Percentiles rank a stretch among this genome's conserved stretches.
Conservation (phyloP, 2,797 vertebrate genomes). For the Antrozous pallidus region DNA sequence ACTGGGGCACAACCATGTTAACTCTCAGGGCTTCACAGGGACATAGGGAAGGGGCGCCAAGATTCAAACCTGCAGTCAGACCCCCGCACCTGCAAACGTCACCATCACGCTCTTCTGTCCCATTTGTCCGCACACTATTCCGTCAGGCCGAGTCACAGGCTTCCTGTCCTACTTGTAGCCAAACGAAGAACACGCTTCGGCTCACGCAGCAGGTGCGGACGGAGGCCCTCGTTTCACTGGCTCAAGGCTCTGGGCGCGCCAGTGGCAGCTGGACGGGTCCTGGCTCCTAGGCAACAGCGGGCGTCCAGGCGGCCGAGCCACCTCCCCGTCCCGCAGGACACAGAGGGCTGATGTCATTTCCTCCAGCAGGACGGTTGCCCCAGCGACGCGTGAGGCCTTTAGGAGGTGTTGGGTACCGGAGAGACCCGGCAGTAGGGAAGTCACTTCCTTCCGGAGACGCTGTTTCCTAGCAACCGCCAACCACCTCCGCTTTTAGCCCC, state of each 20-base stretch:
- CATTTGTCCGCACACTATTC: background rate
- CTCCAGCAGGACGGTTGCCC: background rate
- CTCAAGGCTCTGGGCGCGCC: fast-evolving
- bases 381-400: background rate
- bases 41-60: background rate
- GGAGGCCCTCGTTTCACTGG: fast-evolving
- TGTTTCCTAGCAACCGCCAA: constrained; percentile 65
- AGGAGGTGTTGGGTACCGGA: background rate
- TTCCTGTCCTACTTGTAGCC: background rate
- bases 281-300: constrained; percentile 5
- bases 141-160: background rate
- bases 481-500: constrained; percentile 30
- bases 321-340: background rate
- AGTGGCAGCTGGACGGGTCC: no score
- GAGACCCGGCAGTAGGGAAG: background rate
- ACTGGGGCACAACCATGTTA: background rate
- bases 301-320: fast-evolving
- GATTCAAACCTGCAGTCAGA: background rate
- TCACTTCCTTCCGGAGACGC: constrained; percentile 66
- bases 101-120: background rate
- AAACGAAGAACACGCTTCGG: background rate
- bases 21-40: background rate
- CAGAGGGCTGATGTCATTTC: constrained; percentile 62
- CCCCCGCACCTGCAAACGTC: background rate
- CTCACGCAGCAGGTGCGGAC: no score